Base-by-base conservation (phyloP, 2,888 invertebrate species). In the Tetranychus piercei region DNA sequence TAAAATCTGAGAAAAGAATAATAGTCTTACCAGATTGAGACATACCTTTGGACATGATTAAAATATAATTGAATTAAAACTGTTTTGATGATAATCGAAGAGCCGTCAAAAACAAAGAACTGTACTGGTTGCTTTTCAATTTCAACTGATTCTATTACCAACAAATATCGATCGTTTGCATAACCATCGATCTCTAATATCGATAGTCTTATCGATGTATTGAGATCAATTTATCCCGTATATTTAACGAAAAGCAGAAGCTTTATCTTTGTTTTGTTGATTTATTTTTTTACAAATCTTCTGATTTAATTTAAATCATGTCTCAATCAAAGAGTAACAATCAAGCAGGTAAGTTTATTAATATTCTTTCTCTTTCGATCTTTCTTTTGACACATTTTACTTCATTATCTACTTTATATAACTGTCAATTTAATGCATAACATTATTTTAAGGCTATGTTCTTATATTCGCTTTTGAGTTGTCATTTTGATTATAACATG, bases 341-440 rank as follows among this genome's bases (percentile, higher is more conserved):
- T 69, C 69, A 23, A 69, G n/a, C 69, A n/a, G 69, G 69, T 69
- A 23, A 69, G 69, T 69, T 18, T 18, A 23, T n/a, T 69, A 11
- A 15, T 20, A 23, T 34, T 34, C 3, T 34, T 34, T 3, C 34
- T 34, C 34, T 34, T 4, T 34, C 34, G 34, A 4, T 34, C 34
- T 34, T 5, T 34, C 34, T 34, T 34, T 34, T 34, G 34, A 34
- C 34, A 4, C 34, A 34, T 34, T 34, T 34, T 3, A 34, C 34
- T 34, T 34, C 3, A 34, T 34, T 34, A 3, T 4, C 3, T 34
- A 34, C 34, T 34, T 34, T 34, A 34, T 34, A 34, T 34, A 34
- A 34, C 34, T 34, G 34, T 34, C 34, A 34, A 34, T 34, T 34
- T 34, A 34, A 34, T 34, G 34, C 34, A 34, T 34, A 34, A 34